A percentile compares a stretch with the other conserved stretches of the same genome.
Evolutionary conservation across 2,113 vertebrate genomes (phyloP).

Genomic region (Gavia stellata): DNA sequence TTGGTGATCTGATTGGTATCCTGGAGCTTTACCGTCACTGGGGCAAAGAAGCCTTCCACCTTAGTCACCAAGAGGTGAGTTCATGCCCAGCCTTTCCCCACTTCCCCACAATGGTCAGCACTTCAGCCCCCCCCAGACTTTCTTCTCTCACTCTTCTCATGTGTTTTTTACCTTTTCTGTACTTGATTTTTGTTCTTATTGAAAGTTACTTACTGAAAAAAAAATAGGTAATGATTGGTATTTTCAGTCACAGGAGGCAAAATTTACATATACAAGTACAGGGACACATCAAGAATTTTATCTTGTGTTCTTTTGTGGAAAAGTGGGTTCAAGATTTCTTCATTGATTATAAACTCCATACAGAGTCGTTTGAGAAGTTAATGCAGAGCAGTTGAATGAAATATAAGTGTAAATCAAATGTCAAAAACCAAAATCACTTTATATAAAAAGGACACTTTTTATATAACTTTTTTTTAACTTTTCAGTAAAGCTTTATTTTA

Average conservation of each 20-base stretch:
- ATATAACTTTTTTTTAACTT: too few relatives aligned
- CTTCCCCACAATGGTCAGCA: background rate
- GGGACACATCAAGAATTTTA: background rate
- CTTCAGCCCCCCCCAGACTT: background rate
- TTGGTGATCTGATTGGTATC: slow-evolving; percentile 94
- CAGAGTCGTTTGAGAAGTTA: background rate
- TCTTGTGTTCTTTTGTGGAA: background rate
- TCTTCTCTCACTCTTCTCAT: background rate
- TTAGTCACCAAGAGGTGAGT: slow-evolving; percentile 92
- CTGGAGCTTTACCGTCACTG: slow-evolving; percentile 92
- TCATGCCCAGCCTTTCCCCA: background rate
- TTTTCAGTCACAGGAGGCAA: background rate
- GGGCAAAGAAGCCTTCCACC: slow-evolving; percentile 91
- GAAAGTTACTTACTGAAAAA: background rate
- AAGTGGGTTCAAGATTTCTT: background rate
- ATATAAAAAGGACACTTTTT: background rate
- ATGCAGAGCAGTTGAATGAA: background rate
- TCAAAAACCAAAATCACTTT: background rate
- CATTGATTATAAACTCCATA: background rate
- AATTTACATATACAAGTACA: background rate
- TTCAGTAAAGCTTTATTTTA: background rate
- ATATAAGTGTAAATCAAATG: background rate
- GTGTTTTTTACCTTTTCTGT: background rate
- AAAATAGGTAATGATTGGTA: background rate
- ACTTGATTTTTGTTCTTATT: background rate